Conservation (phyloP, 2,113 vertebrate species). For the Vulpes lagopus region DNA sequence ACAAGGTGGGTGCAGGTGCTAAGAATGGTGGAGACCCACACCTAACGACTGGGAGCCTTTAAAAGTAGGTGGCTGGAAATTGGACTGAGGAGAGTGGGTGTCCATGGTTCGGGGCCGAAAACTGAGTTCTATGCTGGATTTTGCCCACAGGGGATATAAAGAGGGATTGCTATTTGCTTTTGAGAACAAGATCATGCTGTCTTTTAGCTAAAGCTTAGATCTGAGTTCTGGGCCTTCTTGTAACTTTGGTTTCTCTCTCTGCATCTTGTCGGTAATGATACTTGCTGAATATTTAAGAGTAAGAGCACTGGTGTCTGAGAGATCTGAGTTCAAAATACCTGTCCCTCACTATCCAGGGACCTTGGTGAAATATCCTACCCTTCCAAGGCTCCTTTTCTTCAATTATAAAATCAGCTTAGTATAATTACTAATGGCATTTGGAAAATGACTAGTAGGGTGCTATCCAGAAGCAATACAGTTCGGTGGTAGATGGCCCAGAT, state of each 20-base stretch:
- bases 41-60: background rate
- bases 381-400: background rate
- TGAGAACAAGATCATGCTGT: background rate
- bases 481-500: background rate
- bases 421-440: background rate
- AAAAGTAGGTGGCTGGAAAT: background rate
- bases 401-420: background rate
- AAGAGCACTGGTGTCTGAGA: background rate
- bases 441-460: background rate
- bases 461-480: background rate
- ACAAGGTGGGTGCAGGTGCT: background rate
- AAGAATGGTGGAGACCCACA: background rate
- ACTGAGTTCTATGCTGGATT: background rate
- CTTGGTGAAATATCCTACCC: background rate
- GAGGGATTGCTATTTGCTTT: background rate
- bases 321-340: background rate
- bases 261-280: background rate
- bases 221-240: background rate
- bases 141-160: background rate
- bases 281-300: conserved; percentile 37
- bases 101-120: background rate
- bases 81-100: background rate
- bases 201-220: background rate
- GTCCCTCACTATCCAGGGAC: background rate
- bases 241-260: background rate